Base-by-base conservation (phyloP, 2,797 vertebrate genomes). In the Enoplosus armatus region DNA sequence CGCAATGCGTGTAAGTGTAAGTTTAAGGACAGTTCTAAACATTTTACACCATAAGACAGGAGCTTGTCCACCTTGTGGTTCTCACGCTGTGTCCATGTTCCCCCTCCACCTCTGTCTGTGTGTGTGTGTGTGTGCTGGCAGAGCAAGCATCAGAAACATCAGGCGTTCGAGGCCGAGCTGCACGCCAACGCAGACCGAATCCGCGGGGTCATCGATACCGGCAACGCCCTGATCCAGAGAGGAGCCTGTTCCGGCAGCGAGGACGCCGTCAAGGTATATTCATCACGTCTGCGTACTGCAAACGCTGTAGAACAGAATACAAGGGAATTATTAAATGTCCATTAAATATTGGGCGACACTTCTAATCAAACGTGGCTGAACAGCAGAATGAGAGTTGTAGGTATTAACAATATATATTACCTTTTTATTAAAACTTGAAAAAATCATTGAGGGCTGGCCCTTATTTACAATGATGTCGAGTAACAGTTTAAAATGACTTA, bases 121-220 rank as follows among this genome's bases (percentile, higher is more conserved):
- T n/a, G n/a, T n/a, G n/a, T n/a, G n/a, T n/a, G n/a, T 92, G 26
- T 59, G 11, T 62, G 62, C 45, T 73, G 3, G 81, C 92, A 99
- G 98, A 99, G 98, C 92, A 99, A 99, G 79, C 98, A 99, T 90
- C 98, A 99, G 95, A 99, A 99, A 68, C 98, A 99, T 89, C 98
- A 99, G 87, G 98, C 98, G 6, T 99, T 99, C 0, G 98, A 99
- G 86, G 98, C 98, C 0, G 98, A 99, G 90, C 96, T 99, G 39
- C 98, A 99, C 0, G 98, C 98, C 92, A 99, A 99, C 0, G 98
- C 98, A 0, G 98, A 99, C 92, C 94, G 98, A 5, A 99, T 99
- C 91, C 97, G 97, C 0, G 97, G 98, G 0, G 98, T 99, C 87
- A 98, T 99, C 0, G 98, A 99, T 54, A 98, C 97, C 1, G 98